Evolutionary conservation across 2,888 invertebrate genomes (phyloP).

Genomic region (Lochmaea capreae): DNA sequence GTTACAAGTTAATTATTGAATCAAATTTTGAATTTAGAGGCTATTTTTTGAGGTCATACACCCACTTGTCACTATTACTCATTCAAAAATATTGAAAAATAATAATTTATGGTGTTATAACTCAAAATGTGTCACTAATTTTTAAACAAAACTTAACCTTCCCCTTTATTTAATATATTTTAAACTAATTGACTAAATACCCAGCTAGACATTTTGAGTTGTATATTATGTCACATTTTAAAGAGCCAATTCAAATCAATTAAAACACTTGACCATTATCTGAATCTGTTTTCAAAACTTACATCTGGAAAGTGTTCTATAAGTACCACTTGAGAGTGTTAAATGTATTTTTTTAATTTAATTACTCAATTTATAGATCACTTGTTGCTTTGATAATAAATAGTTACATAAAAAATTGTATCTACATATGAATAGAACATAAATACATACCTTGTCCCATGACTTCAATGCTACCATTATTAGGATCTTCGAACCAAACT

Average conservation of each 20-base stretch:
- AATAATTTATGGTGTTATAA: too few species aligned
- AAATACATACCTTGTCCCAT: slow-evolving; percentile 75
- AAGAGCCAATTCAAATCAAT: not conserved
- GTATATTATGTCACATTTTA: not conserved
- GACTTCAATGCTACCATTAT: slow-evolving; percentile 71
- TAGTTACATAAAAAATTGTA: not conserved
- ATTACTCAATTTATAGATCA: slow-evolving; percentile 8
- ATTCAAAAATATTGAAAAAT: too few species aligned
- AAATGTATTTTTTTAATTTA: slow-evolving; percentile 25
- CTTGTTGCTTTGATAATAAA: slow-evolving; percentile 5
- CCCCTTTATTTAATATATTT: too few species aligned
- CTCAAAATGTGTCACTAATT: too few species aligned
- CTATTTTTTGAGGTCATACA: too few species aligned
- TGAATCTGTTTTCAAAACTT: not conserved
- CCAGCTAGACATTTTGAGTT: too few species aligned
- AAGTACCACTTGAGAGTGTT: slow-evolving; percentile 12
- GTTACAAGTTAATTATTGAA: too few species aligned
- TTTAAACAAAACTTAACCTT: too few species aligned
- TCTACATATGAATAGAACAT: slow-evolving; percentile 1
- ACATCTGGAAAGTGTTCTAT: slow-evolving; percentile 8
- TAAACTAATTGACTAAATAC: too few species aligned
- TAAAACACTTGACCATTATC: slow-evolving; percentile 13
- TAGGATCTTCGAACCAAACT: slow-evolving; percentile 75
- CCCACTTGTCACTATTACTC: too few species aligned
- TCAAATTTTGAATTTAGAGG: too few species aligned